Evolutionary conservation across 2,113 vertebrate genomes (phyloP).

Genomic region (Agapornis roseicollis): DNA sequence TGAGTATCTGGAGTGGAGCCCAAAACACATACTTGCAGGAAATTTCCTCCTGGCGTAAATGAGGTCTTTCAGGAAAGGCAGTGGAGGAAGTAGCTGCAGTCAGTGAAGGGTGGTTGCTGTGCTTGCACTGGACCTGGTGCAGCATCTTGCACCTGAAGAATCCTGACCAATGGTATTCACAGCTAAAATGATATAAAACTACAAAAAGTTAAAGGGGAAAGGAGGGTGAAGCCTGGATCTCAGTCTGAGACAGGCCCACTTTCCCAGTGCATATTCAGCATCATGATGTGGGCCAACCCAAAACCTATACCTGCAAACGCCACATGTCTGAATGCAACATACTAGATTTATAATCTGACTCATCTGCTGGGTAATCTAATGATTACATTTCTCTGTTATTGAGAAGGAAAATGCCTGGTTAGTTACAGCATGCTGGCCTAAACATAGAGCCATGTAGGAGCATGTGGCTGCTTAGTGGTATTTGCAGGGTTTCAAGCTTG

Average conservation of each 20-base stretch:
- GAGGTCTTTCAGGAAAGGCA: background rate
- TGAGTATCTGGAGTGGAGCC: background rate
- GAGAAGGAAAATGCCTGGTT: background rate
- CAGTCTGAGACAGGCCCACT: background rate
- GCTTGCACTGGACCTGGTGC: background rate
- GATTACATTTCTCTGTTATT: background rate
- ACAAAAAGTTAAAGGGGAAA: background rate
- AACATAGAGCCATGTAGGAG: background rate
- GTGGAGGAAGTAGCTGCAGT: background rate
- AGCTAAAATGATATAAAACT: background rate
- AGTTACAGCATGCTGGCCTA: background rate
- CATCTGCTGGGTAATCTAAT: background rate
- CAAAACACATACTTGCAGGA: background rate
- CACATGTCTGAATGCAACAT: background rate
- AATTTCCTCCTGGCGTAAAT: background rate
- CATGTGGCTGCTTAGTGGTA: background rate
- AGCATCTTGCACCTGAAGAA: background rate
- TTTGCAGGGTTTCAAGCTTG: background rate
- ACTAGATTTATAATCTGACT: background rate
- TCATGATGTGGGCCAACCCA: background rate
- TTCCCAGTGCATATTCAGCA: background rate
- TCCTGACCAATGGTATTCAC: background rate
- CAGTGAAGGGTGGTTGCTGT: background rate
- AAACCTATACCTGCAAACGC: background rate
- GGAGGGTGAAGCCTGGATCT: background rate